phyloP scores from a whole-genome alignment of 2,888 invertebrate species.

The Acrocera orbiculus region DNA sequence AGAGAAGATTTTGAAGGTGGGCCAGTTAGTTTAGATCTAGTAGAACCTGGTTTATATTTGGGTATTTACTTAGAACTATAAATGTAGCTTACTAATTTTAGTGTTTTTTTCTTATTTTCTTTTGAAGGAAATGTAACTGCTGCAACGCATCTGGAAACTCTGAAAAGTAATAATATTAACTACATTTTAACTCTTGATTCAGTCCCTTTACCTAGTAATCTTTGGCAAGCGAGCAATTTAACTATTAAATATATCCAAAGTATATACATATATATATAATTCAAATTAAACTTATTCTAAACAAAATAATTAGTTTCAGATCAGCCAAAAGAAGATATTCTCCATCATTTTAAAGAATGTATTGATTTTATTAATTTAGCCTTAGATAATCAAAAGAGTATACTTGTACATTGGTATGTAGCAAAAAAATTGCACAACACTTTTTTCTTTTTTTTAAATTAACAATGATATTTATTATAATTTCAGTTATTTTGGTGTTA shows the following conservation, averaged over 20 bases:
- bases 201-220: slow-evolving; percentile 60
- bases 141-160: slow-evolving; percentile 51
- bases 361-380: slow-evolving; percentile 58
- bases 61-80: slow-evolving; percentile 15
- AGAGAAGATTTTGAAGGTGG: slow-evolving; percentile 32
- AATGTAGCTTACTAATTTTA: slow-evolving; percentile 4
- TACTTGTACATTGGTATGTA: slow-evolving; percentile 72
- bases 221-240: slow-evolving; percentile 47
- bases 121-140: slow-evolving; percentile 57
- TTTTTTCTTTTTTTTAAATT: not conserved
- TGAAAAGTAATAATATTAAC: slow-evolving; percentile 47
- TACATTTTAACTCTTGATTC: slow-evolving; percentile 71
- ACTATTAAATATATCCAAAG: slow-evolving; percentile 58
- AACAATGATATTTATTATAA: not conserved
- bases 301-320: slow-evolving; percentile 47
- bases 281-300: slow-evolving; percentile 9
- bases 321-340: slow-evolving; percentile 67
- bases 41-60: slow-evolving; percentile 25
- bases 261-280: slow-evolving; percentile 17
- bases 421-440: no score
- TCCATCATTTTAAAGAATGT: slow-evolving; percentile 60
- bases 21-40: slow-evolving; percentile 29
- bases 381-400: slow-evolving; percentile 41
- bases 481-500: slow-evolving; percentile 69
- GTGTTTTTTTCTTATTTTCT: slow-evolving; percentile 2